Conservation (phyloP, 2,888 invertebrate genomes). For the Xylota segnis region DNA sequence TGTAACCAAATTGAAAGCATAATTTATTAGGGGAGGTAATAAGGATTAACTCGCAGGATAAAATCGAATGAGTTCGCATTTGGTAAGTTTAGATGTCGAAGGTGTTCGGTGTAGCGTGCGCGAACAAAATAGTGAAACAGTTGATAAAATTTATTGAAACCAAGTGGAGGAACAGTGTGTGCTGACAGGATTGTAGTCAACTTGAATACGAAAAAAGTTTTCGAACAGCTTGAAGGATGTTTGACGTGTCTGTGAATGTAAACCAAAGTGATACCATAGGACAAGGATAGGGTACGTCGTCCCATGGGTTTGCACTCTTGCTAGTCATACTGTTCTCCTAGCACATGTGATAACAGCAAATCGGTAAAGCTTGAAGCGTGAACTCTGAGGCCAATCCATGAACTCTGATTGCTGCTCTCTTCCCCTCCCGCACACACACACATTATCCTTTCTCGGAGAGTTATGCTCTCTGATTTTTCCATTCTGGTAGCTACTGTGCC, state of each 20-base stretch:
- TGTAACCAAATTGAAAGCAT: conserved; percentile 69
- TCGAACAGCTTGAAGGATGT: too few species aligned
- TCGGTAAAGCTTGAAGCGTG: conserved; percentile 51
- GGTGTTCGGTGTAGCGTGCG: conserved; percentile 27
- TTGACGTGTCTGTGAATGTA: too few species aligned
- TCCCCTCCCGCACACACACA: background rate
- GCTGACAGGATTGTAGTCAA: background rate
- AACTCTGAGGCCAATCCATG: conserved; percentile 45
- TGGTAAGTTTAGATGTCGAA: conserved; percentile 35
- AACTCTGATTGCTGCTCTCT: background rate
- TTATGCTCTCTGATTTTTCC: conserved; percentile 60
- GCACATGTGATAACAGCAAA: conserved; percentile 24
- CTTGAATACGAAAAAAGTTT: too few species aligned
- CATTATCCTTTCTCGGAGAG: conserved; percentile 9
- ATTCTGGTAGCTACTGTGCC: conserved; percentile 47
- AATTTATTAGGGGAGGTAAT: conserved; percentile 68
- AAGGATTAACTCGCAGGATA: conserved; percentile 64
- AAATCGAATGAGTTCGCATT: conserved; percentile 55
- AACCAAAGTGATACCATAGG: too few species aligned
- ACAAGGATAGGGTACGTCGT: too few species aligned
- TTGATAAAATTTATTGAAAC: conserved; percentile 7
- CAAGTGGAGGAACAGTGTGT: conserved; percentile 11
- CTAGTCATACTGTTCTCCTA: conserved; percentile 22
- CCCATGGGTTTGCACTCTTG: too few species aligned
- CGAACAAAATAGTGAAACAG: conserved; percentile 34